phyloP scores from a whole-genome alignment of 2,888 invertebrate genomes.

The Incurvaria masculella region DNA sequence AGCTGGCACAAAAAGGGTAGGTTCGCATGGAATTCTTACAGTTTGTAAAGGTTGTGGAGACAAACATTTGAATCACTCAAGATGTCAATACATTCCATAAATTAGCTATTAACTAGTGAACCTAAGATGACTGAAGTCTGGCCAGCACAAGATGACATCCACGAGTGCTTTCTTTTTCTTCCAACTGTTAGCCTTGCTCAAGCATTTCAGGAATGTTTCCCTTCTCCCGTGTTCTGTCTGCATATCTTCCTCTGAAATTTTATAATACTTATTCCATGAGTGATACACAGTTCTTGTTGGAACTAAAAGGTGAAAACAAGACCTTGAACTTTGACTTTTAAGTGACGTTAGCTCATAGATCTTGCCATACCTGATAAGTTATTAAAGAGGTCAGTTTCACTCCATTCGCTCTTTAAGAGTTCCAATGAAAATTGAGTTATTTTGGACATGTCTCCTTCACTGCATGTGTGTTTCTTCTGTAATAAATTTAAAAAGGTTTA shows the following conservation, averaged over 20 bases:
- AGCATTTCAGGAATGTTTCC: constrained; percentile 24
- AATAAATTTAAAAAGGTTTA: neutral
- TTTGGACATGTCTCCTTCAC: constrained; percentile 24
- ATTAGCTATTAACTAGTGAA: too few relatives aligned
- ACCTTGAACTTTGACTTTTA: neutral
- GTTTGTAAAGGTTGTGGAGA: too few relatives aligned
- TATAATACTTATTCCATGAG: neutral
- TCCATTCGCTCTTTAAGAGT: constrained; percentile 32
- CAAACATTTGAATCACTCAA: too few relatives aligned
- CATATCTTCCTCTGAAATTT: constrained; percentile 27
- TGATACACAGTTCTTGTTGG: constrained; percentile 6
- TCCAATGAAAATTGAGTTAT: constrained; percentile 28
- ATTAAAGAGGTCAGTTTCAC: constrained; percentile 19
- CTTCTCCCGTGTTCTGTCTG: constrained; percentile 26
- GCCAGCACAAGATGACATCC: constrained; percentile 43
- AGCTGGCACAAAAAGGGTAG: too few relatives aligned
- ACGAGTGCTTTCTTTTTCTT: constrained; percentile 34
- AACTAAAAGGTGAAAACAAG: neutral
- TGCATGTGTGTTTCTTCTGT: constrained; percentile 19
- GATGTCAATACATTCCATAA: too few relatives aligned
- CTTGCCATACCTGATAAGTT: constrained; percentile 26
- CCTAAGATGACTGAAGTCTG: constrained; percentile 22
- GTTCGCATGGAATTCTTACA: too few relatives aligned
- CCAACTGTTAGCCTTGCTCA: constrained; percentile 25
- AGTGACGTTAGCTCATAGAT: neutral